Evolutionary conservation across 2,113 vertebrate species (phyloP).

Genomic region (Murina feae): DNA sequence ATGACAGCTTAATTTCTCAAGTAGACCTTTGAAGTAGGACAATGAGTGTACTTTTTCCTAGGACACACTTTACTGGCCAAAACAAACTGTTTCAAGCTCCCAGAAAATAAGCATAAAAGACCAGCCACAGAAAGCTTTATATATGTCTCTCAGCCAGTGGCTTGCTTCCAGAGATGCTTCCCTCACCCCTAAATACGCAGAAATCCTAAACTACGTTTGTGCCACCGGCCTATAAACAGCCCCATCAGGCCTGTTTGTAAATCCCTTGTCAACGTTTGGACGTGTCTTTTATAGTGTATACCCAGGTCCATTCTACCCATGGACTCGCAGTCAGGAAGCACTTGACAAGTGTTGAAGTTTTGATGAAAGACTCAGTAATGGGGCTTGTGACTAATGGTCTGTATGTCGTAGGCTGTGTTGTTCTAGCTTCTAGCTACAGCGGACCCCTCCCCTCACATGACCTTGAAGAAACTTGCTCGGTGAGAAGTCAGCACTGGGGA

Average conservation of each 20-base stretch:
- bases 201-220: neutral
- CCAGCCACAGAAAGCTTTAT: too few species aligned
- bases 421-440: neutral
- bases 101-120: slow-evolving; percentile 15
- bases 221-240: neutral
- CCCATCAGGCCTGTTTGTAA: neutral
- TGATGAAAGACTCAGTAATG: neutral
- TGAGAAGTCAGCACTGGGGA: neutral
- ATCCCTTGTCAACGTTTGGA: neutral
- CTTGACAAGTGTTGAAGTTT: neutral
- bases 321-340: neutral
- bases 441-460: neutral
- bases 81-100: neutral
- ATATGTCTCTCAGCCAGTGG: neutral
- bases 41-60: neutral
- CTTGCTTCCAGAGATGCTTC: neutral
- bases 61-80: neutral
- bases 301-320: neutral
- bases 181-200: neutral
- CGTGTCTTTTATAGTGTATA: neutral
- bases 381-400: neutral
- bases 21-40: neutral
- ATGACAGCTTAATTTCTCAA: neutral
- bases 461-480: neutral
- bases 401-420: neutral